Conservation (phyloP, 1,140 invertebrate species). For the Rhopalosiphum maidis region DNA sequence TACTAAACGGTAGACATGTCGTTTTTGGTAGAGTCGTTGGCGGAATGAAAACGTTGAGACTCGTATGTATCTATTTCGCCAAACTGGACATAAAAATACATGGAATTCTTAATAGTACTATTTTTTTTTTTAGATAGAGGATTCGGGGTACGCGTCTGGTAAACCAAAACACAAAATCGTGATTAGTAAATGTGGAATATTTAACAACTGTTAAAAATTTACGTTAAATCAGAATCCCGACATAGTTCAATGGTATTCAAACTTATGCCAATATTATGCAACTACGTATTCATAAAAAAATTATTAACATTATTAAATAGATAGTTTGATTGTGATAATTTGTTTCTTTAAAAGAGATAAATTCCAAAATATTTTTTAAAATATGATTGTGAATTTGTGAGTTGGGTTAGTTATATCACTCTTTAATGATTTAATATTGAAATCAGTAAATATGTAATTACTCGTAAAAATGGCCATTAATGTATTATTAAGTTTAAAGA, state of each 20-base stretch:
- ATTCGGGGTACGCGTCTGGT: constrained; percentile 14
- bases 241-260: neutral
- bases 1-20: neutral
- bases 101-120: neutral
- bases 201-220: neutral
- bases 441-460: no score
- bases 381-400: no score
- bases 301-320: no score
- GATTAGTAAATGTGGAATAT: constrained; percentile 1
- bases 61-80: neutral
- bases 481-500: no score
- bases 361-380: no score
- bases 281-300: no score
- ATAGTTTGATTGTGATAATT: no score
- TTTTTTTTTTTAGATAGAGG: constrained; percentile 19
- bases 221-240: neutral
- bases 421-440: no score
- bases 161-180: constrained; percentile 41
- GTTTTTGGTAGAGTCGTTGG: constrained; percentile 30
- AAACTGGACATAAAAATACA: neutral
- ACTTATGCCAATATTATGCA: neutral
- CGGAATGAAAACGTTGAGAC: neutral
- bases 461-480: no score
- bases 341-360: no score
- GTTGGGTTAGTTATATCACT: no score